A percentile compares a stretch with the other conserved stretches of the same genome.
phyloP scores from a whole-genome alignment of 2,888 invertebrate species.

The Epistrophella euchroma region DNA sequence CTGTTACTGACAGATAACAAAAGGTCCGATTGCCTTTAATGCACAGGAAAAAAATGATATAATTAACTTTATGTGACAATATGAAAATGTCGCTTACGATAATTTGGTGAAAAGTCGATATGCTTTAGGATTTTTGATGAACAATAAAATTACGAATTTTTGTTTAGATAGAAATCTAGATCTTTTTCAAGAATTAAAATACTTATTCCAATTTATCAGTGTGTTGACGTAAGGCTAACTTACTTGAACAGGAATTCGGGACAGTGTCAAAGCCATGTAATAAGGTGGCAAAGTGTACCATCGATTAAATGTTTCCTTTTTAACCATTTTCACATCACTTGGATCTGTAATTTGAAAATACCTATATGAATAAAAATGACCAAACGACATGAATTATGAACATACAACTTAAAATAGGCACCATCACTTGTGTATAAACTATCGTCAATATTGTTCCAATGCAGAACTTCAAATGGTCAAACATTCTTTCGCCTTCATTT shows the following conservation, averaged over 20 bases:
- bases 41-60: too few species aligned
- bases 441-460: constrained; percentile 88
- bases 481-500: constrained; percentile 88
- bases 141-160: too few species aligned
- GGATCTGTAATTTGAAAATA: constrained; percentile 85
- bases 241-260: constrained; percentile 86
- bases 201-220: not conserved
- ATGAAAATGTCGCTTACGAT: too few species aligned
- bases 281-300: constrained; percentile 88
- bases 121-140: too few species aligned
- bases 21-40: too few species aligned
- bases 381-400: constrained; percentile 76
- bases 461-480: constrained; percentile 88
- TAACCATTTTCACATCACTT: constrained; percentile 88
- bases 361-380: not conserved
- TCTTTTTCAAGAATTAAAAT: too few species aligned
- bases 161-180: too few species aligned
- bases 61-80: too few species aligned
- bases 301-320: constrained; percentile 89
- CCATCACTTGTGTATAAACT: constrained; percentile 88
- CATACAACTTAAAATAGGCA: constrained; percentile 88
- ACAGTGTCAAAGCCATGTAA: constrained; percentile 87
- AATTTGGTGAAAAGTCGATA: too few species aligned
- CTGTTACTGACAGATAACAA: too few species aligned
- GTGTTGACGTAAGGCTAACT: constrained; percentile 45